These are phyloP conservation scores for Bombus waltoni DNA, from an alignment of 1,140 invertebrate genomes.

Conservation along the genomic window DNA sequence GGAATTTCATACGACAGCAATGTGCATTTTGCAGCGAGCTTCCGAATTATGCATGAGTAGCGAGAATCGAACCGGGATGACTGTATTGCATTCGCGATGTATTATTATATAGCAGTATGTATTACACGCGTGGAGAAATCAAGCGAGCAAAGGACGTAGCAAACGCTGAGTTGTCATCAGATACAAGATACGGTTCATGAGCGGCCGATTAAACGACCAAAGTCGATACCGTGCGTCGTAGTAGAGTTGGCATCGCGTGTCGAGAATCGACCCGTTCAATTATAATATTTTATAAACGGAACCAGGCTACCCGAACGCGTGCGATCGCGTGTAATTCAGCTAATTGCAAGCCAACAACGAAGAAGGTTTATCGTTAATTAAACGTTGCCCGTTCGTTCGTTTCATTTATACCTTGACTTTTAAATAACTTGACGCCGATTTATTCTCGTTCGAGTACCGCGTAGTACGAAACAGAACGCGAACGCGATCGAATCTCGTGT, in stretches of 20 bases:
- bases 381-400: not conserved
- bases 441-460: too few relatives aligned
- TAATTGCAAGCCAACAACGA: conserved; percentile 39
- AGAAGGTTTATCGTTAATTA: conserved; percentile 42
- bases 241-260: not conserved
- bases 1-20: not conserved
- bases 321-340: conserved; percentile 20
- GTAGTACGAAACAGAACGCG: too few relatives aligned
- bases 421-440: not conserved
- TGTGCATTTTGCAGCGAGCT: not conserved
- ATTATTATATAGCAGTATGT: not conserved
- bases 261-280: conserved; percentile 3
- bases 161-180: conserved; percentile 24
- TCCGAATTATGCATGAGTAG: not conserved
- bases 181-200: conserved; percentile 23
- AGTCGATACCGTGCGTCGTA: conserved; percentile 3
- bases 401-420: not conserved
- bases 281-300: conserved; percentile 38
- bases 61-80: not conserved
- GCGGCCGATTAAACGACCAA: conserved; percentile 20
- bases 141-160: not conserved
- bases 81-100: not conserved
- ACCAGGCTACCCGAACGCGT: not conserved
- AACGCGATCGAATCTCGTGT: not conserved
- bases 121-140: not conserved